Percentiles rank a stretch among this genome's conserved stretches.
phyloP scores from a whole-genome alignment of 30 jellyfish, hydroid and myxozoan genomes.

The Rhopilema esculentum region DNA sequence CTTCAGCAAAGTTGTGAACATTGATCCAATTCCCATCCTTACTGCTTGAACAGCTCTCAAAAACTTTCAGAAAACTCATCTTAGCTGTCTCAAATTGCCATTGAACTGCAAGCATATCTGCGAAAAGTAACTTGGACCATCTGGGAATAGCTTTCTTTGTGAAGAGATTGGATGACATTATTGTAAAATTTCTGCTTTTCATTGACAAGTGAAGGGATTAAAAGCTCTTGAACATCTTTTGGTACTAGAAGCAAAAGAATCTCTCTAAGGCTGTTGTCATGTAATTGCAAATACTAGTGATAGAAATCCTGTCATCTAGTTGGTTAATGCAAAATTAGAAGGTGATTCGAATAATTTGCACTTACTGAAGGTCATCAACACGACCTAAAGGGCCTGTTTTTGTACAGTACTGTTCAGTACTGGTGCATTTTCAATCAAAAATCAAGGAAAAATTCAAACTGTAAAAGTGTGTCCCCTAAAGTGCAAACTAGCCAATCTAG shows the following conservation, averaged over 20 bases:
- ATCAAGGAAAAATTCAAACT: background rate
- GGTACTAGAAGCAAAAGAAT: conserved; percentile 20
- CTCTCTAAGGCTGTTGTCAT: conserved; percentile 3
- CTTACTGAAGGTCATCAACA: background rate
- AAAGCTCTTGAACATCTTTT: conserved; percentile 11
- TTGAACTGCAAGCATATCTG: conserved; percentile 39
- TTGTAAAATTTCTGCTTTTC: conserved; percentile 51
- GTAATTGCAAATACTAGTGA: background rate
- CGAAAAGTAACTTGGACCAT: conserved; percentile 42
- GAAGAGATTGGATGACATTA: conserved; percentile 40
- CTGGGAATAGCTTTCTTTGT: conserved; percentile 30
- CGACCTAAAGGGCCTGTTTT: background rate
- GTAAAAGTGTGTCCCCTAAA: background rate
- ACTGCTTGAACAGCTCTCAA: conserved; percentile 36
- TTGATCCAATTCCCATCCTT: conserved; percentile 52
- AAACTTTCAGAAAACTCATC: background rate
- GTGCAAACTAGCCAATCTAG: background rate
- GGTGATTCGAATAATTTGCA: background rate
- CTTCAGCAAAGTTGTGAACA: conserved; percentile 44
- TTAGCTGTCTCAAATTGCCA: conserved; percentile 39
- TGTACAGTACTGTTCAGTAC: background rate
- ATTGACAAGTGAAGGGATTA: conserved; percentile 35
- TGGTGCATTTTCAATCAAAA: background rate
- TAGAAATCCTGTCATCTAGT: background rate
- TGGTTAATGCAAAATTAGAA: background rate